These are phyloP conservation scores for Epiblema foenella DNA, from an alignment of 2,888 invertebrate genomes.

Conservation along the genomic window DNA sequence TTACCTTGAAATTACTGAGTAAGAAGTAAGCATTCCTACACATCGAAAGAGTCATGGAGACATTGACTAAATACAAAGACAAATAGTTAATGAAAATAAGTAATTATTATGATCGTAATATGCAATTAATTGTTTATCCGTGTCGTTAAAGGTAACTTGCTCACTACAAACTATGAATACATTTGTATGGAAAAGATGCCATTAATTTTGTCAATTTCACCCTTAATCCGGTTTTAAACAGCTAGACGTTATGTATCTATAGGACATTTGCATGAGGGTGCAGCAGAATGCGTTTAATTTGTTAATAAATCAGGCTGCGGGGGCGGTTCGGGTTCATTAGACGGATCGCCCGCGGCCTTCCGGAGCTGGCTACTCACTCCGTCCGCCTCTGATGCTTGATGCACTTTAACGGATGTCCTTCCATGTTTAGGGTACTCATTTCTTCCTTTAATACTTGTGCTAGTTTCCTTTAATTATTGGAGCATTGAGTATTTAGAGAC, in stretches of 20 bases:
- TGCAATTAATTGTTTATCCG: background rate
- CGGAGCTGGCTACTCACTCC: slow-evolving; percentile 74
- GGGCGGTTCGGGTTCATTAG: slow-evolving; percentile 82
- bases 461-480: background rate
- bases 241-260: slow-evolving; percentile 35
- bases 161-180: background rate
- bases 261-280: slow-evolving; percentile 64
- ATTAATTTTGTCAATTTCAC: slow-evolving; percentile 18
- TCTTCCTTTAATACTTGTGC: background rate
- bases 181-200: background rate
- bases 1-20: background rate
- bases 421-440: slow-evolving; percentile 49
- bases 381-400: slow-evolving; percentile 69
- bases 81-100: background rate
- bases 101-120: background rate
- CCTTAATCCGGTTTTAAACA: slow-evolving; percentile 39
- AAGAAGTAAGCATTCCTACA: background rate
- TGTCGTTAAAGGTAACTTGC: background rate
- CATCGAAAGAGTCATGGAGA: background rate
- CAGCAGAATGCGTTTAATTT: slow-evolving; percentile 83
- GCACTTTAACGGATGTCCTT: slow-evolving; percentile 73
- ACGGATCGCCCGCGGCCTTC: slow-evolving; percentile 81
- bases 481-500: background rate
- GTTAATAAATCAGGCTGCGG: slow-evolving; percentile 83
- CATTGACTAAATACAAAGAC: background rate